Percentiles rank a stretch among this genome's conserved stretches.
Conservation (phyloP, 2,888 invertebrate genomes). For the Melieria crassipennis region DNA sequence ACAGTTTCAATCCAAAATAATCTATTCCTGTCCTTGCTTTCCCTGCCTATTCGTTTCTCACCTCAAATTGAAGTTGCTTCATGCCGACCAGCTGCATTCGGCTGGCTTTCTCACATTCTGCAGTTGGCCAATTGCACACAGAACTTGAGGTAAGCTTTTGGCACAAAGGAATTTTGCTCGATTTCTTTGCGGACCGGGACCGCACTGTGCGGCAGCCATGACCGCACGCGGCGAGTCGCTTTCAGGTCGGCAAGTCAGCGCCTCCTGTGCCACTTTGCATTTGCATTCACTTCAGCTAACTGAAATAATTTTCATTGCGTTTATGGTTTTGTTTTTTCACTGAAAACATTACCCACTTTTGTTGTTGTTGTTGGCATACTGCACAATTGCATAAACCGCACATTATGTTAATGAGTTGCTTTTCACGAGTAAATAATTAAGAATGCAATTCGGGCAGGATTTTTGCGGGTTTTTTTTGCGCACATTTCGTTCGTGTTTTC, state of each 20-base stretch:
- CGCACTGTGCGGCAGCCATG: no score
- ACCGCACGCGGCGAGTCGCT: no score
- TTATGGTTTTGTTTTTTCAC: no score
- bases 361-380: no score
- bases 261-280: slow-evolving; percentile 22
- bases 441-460: slow-evolving; percentile 32
- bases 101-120: neutral
- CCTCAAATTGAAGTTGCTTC: no score
- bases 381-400: slow-evolving; percentile 43
- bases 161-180: neutral
- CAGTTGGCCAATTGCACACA: slow-evolving; percentile 58
- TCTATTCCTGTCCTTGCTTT: no score
- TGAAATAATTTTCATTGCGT: slow-evolving; percentile 24
- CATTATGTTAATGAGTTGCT: slow-evolving; percentile 58
- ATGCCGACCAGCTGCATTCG: no score
- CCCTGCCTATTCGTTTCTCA: no score
- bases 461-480: slow-evolving; percentile 17
- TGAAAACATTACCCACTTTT: no score
- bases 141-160: slow-evolving; percentile 52
- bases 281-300: slow-evolving; percentile 30
- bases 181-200: no score
- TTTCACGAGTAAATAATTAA: slow-evolving; percentile 37
- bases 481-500: slow-evolving; percentile 9
- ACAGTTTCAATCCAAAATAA: no score
- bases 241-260: no score